Conservation (phyloP, 1,140 invertebrate species). For the Glossosoma conforme region DNA sequence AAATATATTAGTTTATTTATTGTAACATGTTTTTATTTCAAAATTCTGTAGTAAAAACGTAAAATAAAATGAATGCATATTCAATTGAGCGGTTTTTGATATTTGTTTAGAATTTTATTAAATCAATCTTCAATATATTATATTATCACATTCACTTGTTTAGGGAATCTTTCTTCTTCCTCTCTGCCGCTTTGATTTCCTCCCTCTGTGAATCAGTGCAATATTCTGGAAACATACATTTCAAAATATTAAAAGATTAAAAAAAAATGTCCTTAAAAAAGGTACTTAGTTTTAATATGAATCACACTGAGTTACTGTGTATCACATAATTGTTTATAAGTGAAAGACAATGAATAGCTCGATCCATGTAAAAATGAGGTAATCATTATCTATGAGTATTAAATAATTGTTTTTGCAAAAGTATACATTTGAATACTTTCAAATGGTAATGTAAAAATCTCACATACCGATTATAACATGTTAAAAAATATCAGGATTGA, state of each 20-base stretch:
- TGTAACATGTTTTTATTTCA: no score
- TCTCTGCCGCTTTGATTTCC: slow-evolving; percentile 25
- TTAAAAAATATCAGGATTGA: no score
- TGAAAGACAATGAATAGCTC: neutral
- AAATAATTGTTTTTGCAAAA: neutral
- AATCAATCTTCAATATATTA: neutral
- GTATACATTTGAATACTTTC: neutral
- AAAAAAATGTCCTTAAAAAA: slow-evolving; percentile 13
- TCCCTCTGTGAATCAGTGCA: slow-evolving; percentile 39
- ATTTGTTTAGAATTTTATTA: no score
- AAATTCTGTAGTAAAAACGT: no score
- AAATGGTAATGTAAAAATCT: neutral
- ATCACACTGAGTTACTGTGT: neutral
- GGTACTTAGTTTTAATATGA: neutral
- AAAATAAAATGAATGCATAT: no score
- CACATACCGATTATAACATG: neutral
- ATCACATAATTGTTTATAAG: neutral
- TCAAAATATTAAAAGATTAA: no score
- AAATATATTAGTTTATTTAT: no score
- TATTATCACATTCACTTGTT: slow-evolving; percentile 23
- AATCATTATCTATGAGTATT: neutral
- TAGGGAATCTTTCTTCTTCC: slow-evolving; percentile 15
- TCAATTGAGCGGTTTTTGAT: no score
- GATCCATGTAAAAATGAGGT: neutral
- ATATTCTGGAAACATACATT: no score